Conservation (phyloP, 2,113 vertebrate species). For the Pygoscelis antarcticus region DNA sequence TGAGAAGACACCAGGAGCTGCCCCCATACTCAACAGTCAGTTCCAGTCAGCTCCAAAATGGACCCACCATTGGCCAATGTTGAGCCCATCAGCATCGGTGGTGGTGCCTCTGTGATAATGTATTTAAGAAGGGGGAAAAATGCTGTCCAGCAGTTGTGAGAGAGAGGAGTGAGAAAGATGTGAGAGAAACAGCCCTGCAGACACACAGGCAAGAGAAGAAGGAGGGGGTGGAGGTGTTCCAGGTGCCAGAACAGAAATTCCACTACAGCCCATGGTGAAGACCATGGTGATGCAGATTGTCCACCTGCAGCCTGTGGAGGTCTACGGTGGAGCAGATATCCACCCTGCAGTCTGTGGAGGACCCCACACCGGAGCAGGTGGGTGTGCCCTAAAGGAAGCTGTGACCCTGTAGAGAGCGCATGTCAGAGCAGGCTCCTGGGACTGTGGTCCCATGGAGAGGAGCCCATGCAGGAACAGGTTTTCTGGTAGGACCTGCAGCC, state of each 20-base stretch:
- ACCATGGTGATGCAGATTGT: neutral
- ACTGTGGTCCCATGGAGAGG: neutral
- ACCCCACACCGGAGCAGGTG: neutral
- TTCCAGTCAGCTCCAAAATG: neutral
- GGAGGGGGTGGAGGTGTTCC: neutral
- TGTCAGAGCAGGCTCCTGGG: neutral
- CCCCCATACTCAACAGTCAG: too few species aligned
- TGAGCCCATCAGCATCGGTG: rapidly evolving
- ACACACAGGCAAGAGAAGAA: neutral
- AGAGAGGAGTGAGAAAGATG: neutral
- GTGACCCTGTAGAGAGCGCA: too few species aligned
- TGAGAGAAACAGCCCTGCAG: neutral
- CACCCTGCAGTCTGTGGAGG: neutral
- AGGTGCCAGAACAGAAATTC: neutral
- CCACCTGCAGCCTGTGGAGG: neutral
- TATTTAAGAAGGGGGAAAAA: neutral
- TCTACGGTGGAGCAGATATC: neutral
- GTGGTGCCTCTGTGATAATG: neutral
- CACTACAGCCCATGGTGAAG: neutral
- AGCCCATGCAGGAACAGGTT: neutral
- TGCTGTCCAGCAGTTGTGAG: neutral
- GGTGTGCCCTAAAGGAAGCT: neutral
- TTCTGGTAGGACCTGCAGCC: neutral
- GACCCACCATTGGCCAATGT: neutral
- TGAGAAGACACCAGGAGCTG: neutral